Conservation (phyloP, 1,140 invertebrate species). For the Cyrtorhinus lividipennis region DNA sequence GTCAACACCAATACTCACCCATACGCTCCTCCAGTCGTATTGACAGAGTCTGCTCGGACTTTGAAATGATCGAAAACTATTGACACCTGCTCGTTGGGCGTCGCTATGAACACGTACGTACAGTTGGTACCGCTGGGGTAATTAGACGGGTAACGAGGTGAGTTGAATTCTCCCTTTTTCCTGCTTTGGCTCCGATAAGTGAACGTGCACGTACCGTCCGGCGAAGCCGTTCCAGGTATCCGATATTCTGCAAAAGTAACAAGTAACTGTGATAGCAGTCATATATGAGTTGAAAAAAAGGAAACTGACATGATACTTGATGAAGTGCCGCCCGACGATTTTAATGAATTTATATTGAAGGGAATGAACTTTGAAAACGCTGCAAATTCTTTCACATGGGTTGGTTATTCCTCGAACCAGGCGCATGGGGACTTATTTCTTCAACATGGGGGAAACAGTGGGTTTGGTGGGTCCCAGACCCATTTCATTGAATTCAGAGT, state of each 20-base stretch:
- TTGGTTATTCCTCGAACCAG: no score
- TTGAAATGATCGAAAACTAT: conserved; percentile 89
- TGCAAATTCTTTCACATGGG: no score
- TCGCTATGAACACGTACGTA: conserved; percentile 73
- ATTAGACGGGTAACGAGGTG: conserved; percentile 86
- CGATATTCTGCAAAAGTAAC: conserved; percentile 76
- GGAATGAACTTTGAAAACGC: no score
- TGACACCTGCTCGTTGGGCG: conserved; percentile 77
- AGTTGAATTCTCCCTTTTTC: conserved; percentile 85
- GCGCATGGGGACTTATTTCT: no score
- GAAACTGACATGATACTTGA: no score
- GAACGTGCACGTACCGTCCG: conserved; percentile 78
- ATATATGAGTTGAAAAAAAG: not conserved
- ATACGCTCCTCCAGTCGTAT: conserved; percentile 37
- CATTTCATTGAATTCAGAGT: no score
- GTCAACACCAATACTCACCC: no score
- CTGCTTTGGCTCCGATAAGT: conserved; percentile 72
- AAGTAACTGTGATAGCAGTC: no score
- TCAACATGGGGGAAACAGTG: no score
- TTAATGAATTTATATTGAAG: not conserved
- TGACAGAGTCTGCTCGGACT: conserved; percentile 50
- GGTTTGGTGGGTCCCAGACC: no score
- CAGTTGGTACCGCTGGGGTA: conserved; percentile 89
- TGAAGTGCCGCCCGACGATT: not conserved
- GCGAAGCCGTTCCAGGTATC: conserved; percentile 85